Conservation (phyloP, 2,888 invertebrate genomes). For the Dorcus parallelipipedus region DNA sequence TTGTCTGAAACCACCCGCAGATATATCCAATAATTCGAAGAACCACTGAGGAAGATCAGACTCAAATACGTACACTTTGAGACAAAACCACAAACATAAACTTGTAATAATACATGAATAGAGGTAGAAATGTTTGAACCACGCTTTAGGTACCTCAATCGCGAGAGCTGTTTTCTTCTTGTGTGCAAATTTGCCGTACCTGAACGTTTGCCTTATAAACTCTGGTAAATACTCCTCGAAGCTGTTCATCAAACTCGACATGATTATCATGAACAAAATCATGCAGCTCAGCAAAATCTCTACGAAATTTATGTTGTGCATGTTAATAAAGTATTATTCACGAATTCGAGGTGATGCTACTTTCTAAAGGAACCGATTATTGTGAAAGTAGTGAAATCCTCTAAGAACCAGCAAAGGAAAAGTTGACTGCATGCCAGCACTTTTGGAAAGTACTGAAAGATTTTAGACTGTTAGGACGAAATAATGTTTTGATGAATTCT, state of each 20-base stretch:
- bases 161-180: conserved; percentile 50
- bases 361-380: no score
- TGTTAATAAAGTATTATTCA: conserved; percentile 3
- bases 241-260: conserved; percentile 62
- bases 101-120: conserved; percentile 61
- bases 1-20: conserved; percentile 44
- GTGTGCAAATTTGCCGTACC: conserved; percentile 71
- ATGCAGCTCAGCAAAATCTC: conserved; percentile 36
- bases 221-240: conserved; percentile 65
- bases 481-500: no score
- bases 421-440: no score
- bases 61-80: conserved; percentile 50
- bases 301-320: conserved; percentile 35
- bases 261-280: conserved; percentile 45
- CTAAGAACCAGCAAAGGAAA: no score
- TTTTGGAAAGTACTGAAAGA: no score
- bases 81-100: conserved; percentile 51
- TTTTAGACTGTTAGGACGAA: no score
- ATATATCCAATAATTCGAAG: conserved; percentile 49
- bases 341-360: no score
- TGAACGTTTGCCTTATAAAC: conserved; percentile 61
- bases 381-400: no score
- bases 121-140: conserved; percentile 78
- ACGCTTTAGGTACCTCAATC: conserved; percentile 72
- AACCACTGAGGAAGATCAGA: conserved; percentile 40